These are phyloP conservation scores for Chloebia gouldiae DNA, from an alignment of 2,113 vertebrate species.

Conservation along the genomic window DNA sequence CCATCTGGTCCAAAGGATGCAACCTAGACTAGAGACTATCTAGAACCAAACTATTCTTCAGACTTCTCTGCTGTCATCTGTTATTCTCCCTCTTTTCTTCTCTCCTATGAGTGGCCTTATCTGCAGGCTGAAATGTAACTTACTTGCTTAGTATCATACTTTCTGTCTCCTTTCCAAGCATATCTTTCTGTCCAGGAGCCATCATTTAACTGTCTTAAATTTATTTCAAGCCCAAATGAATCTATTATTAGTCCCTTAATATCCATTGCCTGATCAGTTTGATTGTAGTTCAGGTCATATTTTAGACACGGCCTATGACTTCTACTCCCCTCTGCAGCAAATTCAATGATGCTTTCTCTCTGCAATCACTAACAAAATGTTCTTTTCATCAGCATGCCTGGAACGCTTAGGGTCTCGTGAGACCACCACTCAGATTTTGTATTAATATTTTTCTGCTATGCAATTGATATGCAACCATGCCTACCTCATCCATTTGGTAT, in stretches of 20 bases:
- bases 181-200: neutral
- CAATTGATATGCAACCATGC: neutral
- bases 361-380: neutral
- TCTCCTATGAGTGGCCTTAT: neutral
- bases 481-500: neutral
- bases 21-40: neutral
- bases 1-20: neutral
- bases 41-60: neutral
- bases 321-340: neutral
- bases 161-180: neutral
- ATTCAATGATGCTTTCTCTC: neutral
- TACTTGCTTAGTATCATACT: neutral
- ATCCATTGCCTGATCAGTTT: neutral
- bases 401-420: neutral
- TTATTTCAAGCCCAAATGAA: neutral
- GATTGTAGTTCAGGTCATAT: neutral
- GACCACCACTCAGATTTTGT: neutral
- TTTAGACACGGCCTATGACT: neutral
- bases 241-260: neutral
- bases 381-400: neutral
- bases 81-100: neutral
- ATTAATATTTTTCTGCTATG: neutral
- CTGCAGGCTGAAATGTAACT: neutral
- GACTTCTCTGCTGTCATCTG: neutral
- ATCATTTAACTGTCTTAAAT: neutral